Evolutionary conservation across 2,888 invertebrate genomes (phyloP), one percentile per base, ranked within the genome.

Genomic region (Ephialtes manifestator): DNA sequence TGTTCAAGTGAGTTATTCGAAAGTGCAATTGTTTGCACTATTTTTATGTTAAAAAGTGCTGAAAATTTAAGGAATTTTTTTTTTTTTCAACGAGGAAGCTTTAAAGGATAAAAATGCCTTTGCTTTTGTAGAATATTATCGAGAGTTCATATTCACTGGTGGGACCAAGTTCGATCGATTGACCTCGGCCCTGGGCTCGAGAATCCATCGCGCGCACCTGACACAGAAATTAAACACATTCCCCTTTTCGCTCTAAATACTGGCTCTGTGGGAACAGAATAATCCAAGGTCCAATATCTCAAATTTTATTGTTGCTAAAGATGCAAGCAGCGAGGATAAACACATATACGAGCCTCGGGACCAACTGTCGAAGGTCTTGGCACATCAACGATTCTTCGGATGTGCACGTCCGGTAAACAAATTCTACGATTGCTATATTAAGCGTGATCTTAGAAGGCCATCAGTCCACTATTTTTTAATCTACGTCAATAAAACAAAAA

Each of bases 321-420:
- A 13, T 46, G 28, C 39, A 60, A 4, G 28, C 74, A 46, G 55
- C 55, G 28, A 51, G n/a, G 43, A 15, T 11, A n/a, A 58, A 72
- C 8, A 43, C 55, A 53, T 39, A 39, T 39, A 35, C 55, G 55
- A 43, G 39, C 31, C 51, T 53, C 13, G 31, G 70, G 13, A 60
- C 53, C 20, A 39, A 20, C 39, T 60, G 51, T 51, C 55, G 80
- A 76, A 83, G 79, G 79, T 83, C 83, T 84, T 80, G 83, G 80
- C 83, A 80, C 83, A 53, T 71, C 51, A 58, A 65, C 70, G 48
- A 80, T 71, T 84, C 35, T 71, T 79, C 71, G 75, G 28, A 39
- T 39, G 67, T 70, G 70, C 51, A 60, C 39, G 18, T 28, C 51
- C 79, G 75, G 65, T 76, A 77, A 80, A 84, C 76, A 76, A 80